These are phyloP conservation scores for Merluccius polli DNA, from an alignment of 2,797 vertebrate genomes.

Conservation along the genomic window DNA sequence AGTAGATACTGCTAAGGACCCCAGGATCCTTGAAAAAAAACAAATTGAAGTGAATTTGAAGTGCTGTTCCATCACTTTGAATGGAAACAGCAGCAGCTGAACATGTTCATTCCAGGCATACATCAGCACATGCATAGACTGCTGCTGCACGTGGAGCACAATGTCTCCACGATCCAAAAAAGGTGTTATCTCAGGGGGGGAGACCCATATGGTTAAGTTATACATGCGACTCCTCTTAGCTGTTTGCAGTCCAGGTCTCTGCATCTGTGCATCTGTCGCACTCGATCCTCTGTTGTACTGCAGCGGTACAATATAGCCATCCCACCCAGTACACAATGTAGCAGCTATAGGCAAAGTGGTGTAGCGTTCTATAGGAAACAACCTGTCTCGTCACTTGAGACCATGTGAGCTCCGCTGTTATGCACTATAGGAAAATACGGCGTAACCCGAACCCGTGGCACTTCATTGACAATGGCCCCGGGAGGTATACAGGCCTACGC, in stretches of 20 bases:
- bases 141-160: neutral
- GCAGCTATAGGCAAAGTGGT: slow-evolving; percentile 23
- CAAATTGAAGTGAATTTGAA: neutral
- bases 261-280: neutral
- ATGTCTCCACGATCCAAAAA: neutral
- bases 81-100: neutral
- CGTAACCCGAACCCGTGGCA: slow-evolving; percentile 59
- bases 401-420: slow-evolving; percentile 40
- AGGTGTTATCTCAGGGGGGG: neutral
- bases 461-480: slow-evolving; percentile 64
- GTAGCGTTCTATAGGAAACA: slow-evolving; percentile 58
- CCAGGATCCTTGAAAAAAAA: no score
- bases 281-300: neutral
- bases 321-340: neutral
- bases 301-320: neutral
- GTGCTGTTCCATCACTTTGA: neutral
- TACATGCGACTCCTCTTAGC: neutral
- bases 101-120: no score
- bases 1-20: no score
- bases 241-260: neutral
- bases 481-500: slow-evolving; percentile 53
- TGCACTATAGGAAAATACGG: slow-evolving; percentile 66
- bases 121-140: neutral
- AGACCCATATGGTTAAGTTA: neutral
- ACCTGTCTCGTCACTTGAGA: slow-evolving; percentile 64